These are phyloP conservation scores for Nothura maculosa DNA, from an alignment of 2,797 vertebrate species.

Conservation along the genomic window DNA sequence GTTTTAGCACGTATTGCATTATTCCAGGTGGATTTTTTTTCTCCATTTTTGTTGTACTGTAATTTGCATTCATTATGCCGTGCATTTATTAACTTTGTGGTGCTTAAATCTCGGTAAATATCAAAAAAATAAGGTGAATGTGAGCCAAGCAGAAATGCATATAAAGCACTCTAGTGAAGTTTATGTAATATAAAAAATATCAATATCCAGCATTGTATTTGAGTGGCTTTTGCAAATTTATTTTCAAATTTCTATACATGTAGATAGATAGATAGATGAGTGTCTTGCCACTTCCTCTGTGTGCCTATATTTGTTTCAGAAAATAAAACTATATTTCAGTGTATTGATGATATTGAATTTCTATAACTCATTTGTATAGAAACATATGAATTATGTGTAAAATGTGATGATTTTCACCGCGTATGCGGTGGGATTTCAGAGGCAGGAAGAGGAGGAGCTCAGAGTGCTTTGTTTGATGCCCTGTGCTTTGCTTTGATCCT, in stretches of 20 bases:
- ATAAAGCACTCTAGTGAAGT: neutral
- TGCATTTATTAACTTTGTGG: neutral
- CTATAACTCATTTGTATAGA: neutral
- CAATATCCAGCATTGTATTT: neutral
- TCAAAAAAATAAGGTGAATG: neutral
- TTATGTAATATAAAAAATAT: neutral
- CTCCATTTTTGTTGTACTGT: neutral
- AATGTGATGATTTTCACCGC: neutral
- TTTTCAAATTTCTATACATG: neutral
- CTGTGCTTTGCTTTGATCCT: neutral
- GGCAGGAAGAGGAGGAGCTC: neutral
- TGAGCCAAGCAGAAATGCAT: neutral
- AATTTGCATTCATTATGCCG: neutral
- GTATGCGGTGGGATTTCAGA: neutral
- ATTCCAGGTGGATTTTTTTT: neutral
- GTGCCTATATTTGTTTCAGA: neutral
- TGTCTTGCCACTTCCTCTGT: neutral
- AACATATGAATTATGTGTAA: neutral
- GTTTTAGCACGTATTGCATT: neutral
- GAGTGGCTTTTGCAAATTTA: neutral
- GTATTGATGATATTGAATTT: neutral
- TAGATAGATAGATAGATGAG: too few relatives aligned
- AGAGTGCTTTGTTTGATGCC: neutral
- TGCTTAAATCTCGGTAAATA: slow-evolving; percentile 28
- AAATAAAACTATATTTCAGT: neutral